Base-by-base conservation (phyloP, 23 tunicate species). In the Trididemnum miniatum region DNA sequence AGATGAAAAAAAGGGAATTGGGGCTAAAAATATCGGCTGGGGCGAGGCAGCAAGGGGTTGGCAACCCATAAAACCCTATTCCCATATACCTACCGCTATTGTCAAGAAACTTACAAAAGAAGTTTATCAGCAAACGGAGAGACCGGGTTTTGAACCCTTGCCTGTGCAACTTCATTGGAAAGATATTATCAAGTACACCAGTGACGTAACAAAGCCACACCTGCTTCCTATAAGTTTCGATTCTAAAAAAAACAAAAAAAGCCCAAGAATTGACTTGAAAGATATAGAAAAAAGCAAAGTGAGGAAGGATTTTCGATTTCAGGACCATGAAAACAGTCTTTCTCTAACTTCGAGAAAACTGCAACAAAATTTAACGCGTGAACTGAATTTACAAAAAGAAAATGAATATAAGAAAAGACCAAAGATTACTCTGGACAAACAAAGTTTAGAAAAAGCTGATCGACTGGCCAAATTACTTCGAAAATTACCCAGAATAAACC, bases 11-110 rank as follows among this genome's bases (percentile, higher is more conserved):
- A 62, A 20, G 5, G 29, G 5, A 20, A 12, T 26, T 4, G 12
- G 54, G 15, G 22, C 67, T 12, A 20, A 25, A 4, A 29, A 29
- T 32, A 35, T 32, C 12, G 60, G 80, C 2, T 74, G 80, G 80
- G 36, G 60, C 2, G 80, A 74, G 31, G 80, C 60, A 7, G 59
- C 60, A 23, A 39, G 31, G 32, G 80, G 80, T 2, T 74, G 80
- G 80, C 80, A 25, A 22, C 60, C 80, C 2, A 25, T 32, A 24
- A 44, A 74, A 22, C 80, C 80, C 3, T 38, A 39, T 39, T 40
- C 80, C 60, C 24, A 44, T 25, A 24, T 74, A 2, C 29, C 80
- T 69, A 69, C 29, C 4, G 15, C 69, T 22, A 24, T 22, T 4
- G 69, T n/a, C 23, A 62, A 62, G 29, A 62, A 22, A 62, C 5